Evolutionary conservation across 1,140 invertebrate genomes (phyloP).

Genomic region (Hermatobates lingyangjiaoensis): DNA sequence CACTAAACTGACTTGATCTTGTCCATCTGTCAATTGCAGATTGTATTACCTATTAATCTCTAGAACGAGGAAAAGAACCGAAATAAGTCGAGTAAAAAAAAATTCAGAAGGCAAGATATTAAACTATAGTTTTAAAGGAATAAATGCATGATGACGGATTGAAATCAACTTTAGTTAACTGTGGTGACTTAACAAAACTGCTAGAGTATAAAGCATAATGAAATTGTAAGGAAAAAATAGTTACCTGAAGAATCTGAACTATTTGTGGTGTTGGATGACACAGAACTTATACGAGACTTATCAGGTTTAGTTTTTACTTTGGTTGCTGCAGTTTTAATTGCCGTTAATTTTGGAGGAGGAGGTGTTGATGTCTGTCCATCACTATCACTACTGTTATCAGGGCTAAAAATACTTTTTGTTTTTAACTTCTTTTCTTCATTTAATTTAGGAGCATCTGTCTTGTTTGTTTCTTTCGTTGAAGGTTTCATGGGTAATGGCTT

Average conservation of each 20-base stretch:
- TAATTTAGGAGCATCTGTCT: constrained; percentile 18
- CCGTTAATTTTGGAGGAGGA: constrained; percentile 23
- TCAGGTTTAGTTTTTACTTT: constrained; percentile 18
- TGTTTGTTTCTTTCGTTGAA: constrained; percentile 23
- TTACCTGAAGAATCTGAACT: constrained; percentile 21
- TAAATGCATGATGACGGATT: too few relatives aligned
- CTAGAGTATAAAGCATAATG: too few relatives aligned
- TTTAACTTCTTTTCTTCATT: constrained; percentile 36
- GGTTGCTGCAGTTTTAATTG: constrained; percentile 26
- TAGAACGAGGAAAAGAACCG: too few relatives aligned
- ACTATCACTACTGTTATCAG: constrained; percentile 59
- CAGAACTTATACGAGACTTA: constrained; percentile 25
- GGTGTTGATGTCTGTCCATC: constrained; percentile 25
- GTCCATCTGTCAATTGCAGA: too few relatives aligned
- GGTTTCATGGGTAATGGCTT: constrained; percentile 9
- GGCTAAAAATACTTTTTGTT: constrained; percentile 65
- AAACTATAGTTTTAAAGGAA: too few relatives aligned
- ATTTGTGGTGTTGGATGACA: constrained; percentile 24
- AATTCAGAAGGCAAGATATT: too few relatives aligned
- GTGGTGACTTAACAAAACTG: too few relatives aligned
- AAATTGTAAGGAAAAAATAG: neutral
- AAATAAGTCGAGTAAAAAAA: too few relatives aligned
- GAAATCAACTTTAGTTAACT: too few relatives aligned
- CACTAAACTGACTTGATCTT: too few relatives aligned
- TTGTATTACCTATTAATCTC: too few relatives aligned